Evolutionary conservation across 35 echinoderm and acorn worm genomes (phyloP).

Genomic region (Holothuria glaberrima): DNA sequence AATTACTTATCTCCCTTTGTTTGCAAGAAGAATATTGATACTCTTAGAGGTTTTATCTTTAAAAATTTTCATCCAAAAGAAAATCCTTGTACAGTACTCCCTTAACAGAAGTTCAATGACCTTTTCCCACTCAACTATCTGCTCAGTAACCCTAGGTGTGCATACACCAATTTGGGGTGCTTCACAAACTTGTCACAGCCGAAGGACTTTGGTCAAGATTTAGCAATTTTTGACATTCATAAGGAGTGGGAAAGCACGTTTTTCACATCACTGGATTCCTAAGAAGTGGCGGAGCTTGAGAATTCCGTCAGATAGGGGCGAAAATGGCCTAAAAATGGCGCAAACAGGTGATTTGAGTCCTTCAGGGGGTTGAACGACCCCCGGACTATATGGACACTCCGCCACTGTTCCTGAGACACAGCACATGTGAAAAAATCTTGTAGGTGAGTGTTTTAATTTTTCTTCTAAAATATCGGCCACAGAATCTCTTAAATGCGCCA

Average conservation of each 20-base stretch:
- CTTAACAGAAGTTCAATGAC: not conserved
- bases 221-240: not conserved
- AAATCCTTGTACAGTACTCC: not conserved
- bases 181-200: not conserved
- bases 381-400: too few species aligned
- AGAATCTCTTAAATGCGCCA: not conserved
- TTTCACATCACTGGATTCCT: not conserved
- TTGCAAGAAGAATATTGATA: not conserved
- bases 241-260: not conserved
- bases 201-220: not conserved
- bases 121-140: not conserved
- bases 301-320: too few species aligned
- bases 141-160: not conserved
- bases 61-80: not conserved
- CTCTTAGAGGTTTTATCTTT: not conserved
- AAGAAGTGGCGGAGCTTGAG: too few species aligned
- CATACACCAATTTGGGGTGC: not conserved
- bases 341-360: too few species aligned
- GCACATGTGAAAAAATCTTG: not conserved
- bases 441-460: not conserved
- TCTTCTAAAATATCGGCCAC: not conserved
- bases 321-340: too few species aligned
- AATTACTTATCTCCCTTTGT: not conserved
- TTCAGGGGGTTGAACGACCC: too few species aligned
- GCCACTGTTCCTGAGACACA: too few species aligned